Evolutionary conservation across 2,888 invertebrate genomes (phyloP).

Genomic region (Catocala sponsa): DNA sequence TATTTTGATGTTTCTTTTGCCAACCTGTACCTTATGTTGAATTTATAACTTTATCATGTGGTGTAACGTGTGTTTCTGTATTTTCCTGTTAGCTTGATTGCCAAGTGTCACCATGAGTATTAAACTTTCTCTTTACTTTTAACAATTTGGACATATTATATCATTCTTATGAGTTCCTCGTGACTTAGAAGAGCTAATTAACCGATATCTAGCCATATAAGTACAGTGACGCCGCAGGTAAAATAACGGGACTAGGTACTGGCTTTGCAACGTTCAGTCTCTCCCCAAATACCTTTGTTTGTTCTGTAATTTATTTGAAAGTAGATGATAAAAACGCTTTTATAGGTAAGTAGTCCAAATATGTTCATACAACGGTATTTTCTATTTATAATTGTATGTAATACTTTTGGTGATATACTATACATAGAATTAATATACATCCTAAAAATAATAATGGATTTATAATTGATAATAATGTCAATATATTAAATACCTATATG

Average conservation of each 20-base stretch:
- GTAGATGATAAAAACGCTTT: conserved; percentile 29
- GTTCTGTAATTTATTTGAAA: conserved; percentile 31
- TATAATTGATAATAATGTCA: no score
- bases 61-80: conserved; percentile 23
- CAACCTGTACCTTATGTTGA: conserved; percentile 28
- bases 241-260: conserved; percentile 22
- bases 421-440: no score
- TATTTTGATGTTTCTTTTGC: conserved; percentile 31
- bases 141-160: conserved; percentile 23
- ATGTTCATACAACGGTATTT: not conserved
- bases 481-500: no score
- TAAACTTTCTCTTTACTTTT: conserved; percentile 59
- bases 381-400: not conserved
- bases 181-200: not conserved
- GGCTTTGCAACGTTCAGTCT: conserved; percentile 11
- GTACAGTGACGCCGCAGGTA: conserved; percentile 17
- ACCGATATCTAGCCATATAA: not conserved
- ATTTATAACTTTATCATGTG: conserved; percentile 10
- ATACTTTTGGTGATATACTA: not conserved
- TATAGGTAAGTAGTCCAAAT: conserved; percentile 28
- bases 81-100: conserved; percentile 51
- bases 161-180: conserved; percentile 6
- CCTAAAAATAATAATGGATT: no score
- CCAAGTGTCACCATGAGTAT: conserved; percentile 46
- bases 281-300: conserved; percentile 9